These are phyloP conservation scores for Elmis aenea DNA, from an alignment of 2,888 invertebrate genomes.

Conservation along the genomic window DNA sequence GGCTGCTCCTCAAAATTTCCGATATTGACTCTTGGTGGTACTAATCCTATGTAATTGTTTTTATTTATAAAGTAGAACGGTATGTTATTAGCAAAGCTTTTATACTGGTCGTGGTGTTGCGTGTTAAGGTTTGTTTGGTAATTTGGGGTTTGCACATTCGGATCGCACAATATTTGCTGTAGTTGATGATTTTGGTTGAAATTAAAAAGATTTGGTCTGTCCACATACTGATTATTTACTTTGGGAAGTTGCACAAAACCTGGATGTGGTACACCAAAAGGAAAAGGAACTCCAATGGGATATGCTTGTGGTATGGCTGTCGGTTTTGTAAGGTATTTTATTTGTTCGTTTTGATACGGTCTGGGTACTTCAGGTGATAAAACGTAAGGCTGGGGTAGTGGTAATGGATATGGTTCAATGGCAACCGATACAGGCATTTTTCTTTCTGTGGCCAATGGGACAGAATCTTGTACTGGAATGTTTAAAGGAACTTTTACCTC, in stretches of 20 bases:
- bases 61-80: constrained; percentile 10
- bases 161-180: constrained; percentile 1
- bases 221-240: constrained; percentile 14
- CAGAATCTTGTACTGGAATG: constrained; percentile 27
- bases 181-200: constrained; percentile 3
- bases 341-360: constrained; percentile 27
- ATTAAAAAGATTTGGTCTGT: constrained; percentile 22
- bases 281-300: constrained; percentile 28
- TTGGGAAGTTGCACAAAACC: constrained; percentile 28
- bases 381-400: constrained; percentile 43
- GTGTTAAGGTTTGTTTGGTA: constrained; percentile 13
- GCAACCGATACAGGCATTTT: constrained; percentile 47
- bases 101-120: constrained; percentile 7
- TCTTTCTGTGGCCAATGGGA: constrained; percentile 37
- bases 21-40: constrained; percentile 11
- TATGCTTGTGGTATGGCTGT: constrained; percentile 24
- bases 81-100: constrained; percentile 6
- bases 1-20: constrained; percentile 9
- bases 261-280: constrained; percentile 28
- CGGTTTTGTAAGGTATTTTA: constrained; percentile 23
- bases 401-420: constrained; percentile 41
- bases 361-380: constrained; percentile 17
- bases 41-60: constrained; percentile 21
- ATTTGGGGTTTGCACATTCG: constrained; percentile 19
- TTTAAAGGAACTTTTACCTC: constrained; percentile 41